Conservation (phyloP, 2,113 vertebrate species). For the Sisor rabdophorus region DNA sequence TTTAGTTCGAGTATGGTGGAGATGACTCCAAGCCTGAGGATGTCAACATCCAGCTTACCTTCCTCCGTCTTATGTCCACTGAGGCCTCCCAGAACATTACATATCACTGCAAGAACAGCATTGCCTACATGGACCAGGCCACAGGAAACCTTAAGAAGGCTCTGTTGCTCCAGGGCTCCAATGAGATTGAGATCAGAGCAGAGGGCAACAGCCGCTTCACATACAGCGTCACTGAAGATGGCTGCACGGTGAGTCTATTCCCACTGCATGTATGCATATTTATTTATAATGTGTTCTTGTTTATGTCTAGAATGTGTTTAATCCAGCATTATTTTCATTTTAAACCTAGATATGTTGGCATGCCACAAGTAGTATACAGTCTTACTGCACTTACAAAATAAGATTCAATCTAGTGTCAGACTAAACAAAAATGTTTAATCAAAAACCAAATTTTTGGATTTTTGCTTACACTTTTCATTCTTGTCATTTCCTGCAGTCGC, state of each 20-base stretch:
- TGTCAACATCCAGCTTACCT: slow-evolving; percentile 95
- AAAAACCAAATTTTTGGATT: background rate
- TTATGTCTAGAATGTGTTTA: background rate
- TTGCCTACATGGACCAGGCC: slow-evolving; percentile 92
- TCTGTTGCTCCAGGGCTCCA: slow-evolving; percentile 93
- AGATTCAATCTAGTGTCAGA: background rate
- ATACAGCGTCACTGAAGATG: slow-evolving; percentile 85
- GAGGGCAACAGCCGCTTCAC: slow-evolving; percentile 99
- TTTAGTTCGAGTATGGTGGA: slow-evolving; percentile 88
- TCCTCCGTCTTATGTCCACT: slow-evolving; percentile 97
- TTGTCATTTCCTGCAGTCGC: slow-evolving; percentile 74
- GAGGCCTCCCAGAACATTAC: slow-evolving; percentile 96
- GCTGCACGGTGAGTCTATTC: slow-evolving; percentile 85
- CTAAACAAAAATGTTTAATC: background rate
- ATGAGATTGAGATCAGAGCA: slow-evolving; percentile 96
- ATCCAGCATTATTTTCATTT: background rate
- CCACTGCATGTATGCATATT: too few species aligned
- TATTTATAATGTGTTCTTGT: background rate
- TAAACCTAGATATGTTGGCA: background rate
- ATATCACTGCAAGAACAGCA: slow-evolving; percentile 99
- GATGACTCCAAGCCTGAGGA: slow-evolving; percentile 82
- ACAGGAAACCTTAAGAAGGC: slow-evolving; percentile 95
- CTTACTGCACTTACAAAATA: background rate
- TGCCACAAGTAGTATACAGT: background rate
- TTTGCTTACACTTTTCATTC: background rate